Conservation (phyloP, 1,140 invertebrate species). For the Anastatus disparis region DNA sequence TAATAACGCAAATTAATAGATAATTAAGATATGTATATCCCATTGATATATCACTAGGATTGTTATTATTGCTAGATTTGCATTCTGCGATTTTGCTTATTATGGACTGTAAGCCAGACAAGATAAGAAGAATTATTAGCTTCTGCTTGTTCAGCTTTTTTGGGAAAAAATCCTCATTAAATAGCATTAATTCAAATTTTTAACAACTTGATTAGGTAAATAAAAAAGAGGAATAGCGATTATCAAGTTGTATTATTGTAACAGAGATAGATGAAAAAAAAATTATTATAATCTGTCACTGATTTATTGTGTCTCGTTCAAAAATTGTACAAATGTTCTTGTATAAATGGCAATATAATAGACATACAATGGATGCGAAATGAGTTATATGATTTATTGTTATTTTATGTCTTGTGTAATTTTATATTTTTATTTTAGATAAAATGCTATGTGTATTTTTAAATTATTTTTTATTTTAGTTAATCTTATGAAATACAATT, state of each 20-base stretch:
- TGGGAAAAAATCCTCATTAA: constrained; percentile 11
- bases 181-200: constrained; percentile 24
- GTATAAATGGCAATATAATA: constrained; percentile 43
- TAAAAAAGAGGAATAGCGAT: background rate
- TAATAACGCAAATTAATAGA: constrained; percentile 30
- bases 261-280: constrained; percentile 10
- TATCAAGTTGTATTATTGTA: constrained; percentile 28
- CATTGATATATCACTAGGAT: constrained; percentile 33
- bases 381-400: constrained; percentile 30
- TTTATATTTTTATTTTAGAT: constrained; percentile 35
- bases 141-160: constrained; percentile 20
- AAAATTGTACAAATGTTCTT: constrained; percentile 40
- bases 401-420: constrained; percentile 31
- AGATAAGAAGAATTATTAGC: constrained; percentile 12
- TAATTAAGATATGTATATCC: constrained; percentile 30
- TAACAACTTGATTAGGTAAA: background rate
- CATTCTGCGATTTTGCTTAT: constrained; percentile 27
- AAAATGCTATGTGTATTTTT: constrained; percentile 25
- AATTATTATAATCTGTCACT: constrained; percentile 16
- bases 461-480: constrained; percentile 14
- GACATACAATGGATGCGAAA: constrained; percentile 31
- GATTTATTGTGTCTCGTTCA: constrained; percentile 29
- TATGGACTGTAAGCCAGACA: constrained; percentile 17
- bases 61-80: constrained; percentile 37
- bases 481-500: background rate